A percentile compares a stretch with the other conserved stretches of the same genome.
phyloP scores from a whole-genome alignment of 2,113 vertebrate species.

The Cyrtonyx montezumae region DNA sequence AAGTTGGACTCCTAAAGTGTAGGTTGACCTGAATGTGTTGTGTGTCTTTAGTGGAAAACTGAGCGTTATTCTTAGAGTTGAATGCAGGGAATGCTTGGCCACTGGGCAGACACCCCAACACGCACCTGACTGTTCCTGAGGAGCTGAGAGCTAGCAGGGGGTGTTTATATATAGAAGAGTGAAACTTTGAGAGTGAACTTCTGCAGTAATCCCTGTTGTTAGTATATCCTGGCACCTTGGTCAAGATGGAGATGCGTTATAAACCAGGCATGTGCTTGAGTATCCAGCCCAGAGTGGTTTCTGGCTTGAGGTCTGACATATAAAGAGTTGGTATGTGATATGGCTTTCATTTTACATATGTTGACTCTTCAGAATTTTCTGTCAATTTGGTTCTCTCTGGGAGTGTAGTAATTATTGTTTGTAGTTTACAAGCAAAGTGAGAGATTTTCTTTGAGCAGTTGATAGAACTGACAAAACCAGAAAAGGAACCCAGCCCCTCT shows the following conservation, averaged over 20 bases:
- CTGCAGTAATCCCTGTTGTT: not conserved
- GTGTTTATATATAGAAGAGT: not conserved
- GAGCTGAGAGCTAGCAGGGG: not conserved
- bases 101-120: not conserved
- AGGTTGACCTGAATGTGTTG: not conserved
- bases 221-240: not conserved
- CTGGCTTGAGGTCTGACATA: not conserved
- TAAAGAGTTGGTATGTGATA: not conserved
- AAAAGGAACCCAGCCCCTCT: not conserved
- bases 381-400: not conserved
- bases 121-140: not conserved
- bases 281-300: not conserved
- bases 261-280: not conserved
- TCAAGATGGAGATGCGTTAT: not conserved
- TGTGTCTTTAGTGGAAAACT: not conserved
- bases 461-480: not conserved
- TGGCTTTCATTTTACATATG: accelerated
- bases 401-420: not conserved
- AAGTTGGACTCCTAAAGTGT: not conserved
- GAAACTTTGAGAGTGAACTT: not conserved
- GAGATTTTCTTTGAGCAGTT: not conserved
- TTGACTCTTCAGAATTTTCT: not conserved
- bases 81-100: not conserved
- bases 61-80: not conserved
- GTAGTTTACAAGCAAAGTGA: not conserved